These are phyloP conservation scores for Cremastinae sp. DNA, from an alignment of 2,888 invertebrate species.

Conservation along the genomic window DNA sequence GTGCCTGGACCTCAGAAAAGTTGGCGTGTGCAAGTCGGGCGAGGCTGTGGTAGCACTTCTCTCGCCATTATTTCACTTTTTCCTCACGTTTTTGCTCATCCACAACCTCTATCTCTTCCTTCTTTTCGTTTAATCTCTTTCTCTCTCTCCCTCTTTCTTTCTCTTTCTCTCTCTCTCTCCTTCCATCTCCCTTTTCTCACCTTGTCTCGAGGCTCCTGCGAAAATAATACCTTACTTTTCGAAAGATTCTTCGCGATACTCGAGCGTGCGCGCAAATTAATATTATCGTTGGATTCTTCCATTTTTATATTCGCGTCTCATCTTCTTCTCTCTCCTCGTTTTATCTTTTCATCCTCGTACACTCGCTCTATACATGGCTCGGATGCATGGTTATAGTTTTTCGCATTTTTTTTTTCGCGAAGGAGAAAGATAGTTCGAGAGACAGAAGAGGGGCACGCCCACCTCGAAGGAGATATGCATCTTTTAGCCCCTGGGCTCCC, in stretches of 20 bases:
- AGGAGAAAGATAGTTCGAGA: constrained; percentile 37
- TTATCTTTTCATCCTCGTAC: constrained; percentile 20
- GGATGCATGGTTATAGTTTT: constrained; percentile 54
- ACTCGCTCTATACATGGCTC: constrained; percentile 15
- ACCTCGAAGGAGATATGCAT: constrained; percentile 63
- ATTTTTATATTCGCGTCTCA: background rate
- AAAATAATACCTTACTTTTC: constrained; percentile 53
- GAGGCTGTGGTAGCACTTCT: constrained; percentile 53
- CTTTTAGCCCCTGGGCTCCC: constrained; percentile 60
- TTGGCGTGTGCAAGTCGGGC: constrained; percentile 25
- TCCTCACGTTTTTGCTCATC: constrained; percentile 29
- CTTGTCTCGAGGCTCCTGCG: background rate
- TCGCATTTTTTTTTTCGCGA: constrained; percentile 33
- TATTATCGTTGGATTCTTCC: constrained; percentile 58
- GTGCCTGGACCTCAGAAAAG: constrained; percentile 41
- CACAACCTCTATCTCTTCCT: constrained; percentile 18
- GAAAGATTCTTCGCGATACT: constrained; percentile 59
- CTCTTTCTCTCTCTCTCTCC: background rate
- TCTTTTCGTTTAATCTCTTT: constrained; percentile 38
- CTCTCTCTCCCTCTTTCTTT: constrained; percentile 2
- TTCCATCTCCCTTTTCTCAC: background rate
- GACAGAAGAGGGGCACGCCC: constrained; percentile 59
- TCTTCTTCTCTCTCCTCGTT: background rate
- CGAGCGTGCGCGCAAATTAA: constrained; percentile 63
- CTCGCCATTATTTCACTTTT: constrained; percentile 46